Percentiles rank a stretch among this genome's conserved stretches.
These are phyloP conservation scores for Scrobipalpa atriplicella DNA, from an alignment of 2,888 invertebrate genomes.

Conservation along the genomic window DNA sequence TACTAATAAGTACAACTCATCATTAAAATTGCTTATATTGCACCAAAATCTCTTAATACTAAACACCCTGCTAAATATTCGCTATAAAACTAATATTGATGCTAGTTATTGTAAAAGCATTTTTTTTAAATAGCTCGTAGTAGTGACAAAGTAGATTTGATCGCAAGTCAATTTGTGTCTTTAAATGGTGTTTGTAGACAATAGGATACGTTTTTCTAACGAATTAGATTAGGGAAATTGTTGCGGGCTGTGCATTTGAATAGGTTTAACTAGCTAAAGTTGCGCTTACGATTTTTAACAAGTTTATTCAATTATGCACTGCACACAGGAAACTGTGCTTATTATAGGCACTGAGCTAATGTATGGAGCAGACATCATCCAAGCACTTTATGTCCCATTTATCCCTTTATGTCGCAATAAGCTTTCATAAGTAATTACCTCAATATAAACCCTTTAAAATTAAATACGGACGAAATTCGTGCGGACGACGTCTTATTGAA, in stretches of 20 bases:
- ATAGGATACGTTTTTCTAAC: constrained; percentile 58
- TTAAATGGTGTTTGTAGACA: constrained; percentile 55
- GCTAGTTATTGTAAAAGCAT: constrained; percentile 42
- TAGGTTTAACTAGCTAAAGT: constrained; percentile 66
- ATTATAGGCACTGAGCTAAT: no score
- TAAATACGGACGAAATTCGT: background rate
- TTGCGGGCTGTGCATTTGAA: constrained; percentile 74
- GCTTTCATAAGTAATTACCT: no score
- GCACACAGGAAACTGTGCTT: constrained; percentile 18
- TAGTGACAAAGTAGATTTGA: constrained; percentile 38
- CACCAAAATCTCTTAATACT: background rate
- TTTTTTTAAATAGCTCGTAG: constrained; percentile 41
- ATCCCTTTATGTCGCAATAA: no score
- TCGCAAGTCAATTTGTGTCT: constrained; percentile 67
- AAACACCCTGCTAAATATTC: background rate
- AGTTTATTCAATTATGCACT: constrained; percentile 34
- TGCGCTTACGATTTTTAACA: constrained; percentile 45
- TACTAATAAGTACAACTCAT: constrained; percentile 46
- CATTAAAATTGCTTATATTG: constrained; percentile 41
- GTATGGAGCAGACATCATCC: no score
- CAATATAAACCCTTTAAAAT: no score
- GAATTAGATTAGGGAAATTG: constrained; percentile 67
- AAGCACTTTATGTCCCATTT: no score
- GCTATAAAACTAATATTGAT: constrained; percentile 41
- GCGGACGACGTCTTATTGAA: no score